Evolutionary conservation across 1,140 invertebrate genomes (phyloP), one percentile per base, ranked within the genome.

Genomic region (Leptonema lineaticorne): DNA sequence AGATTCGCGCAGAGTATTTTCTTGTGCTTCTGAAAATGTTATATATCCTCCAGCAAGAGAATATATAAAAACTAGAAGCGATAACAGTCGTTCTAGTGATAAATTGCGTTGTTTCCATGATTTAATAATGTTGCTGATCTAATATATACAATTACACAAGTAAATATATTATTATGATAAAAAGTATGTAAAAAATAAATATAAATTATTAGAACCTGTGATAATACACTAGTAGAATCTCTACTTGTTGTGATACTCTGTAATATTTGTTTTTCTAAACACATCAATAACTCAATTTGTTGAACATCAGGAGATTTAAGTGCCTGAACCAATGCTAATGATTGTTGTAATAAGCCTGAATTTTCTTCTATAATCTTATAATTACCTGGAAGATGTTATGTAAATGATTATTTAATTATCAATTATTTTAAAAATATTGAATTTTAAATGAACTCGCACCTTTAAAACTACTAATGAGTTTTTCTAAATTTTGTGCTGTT

Each of bases 21-120:
- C 85, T 74, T 86, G 83, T 27, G 81, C 76, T 7, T 76, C 70
- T 8, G 83, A 78, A 74, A 88, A 87, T 4, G 78, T 76, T 20
- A 86, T 81, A 69, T 87, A 84, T 0, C 79, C 83, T 1, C 86
- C 88, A 67, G 80, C 82, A 1, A 89, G 74, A 1, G 88, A 85
- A 72, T 87, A 89, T n/a, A 88, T 76, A 74, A 87, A 81, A 18
- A 88, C 81, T 6, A 89, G 74, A 9, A 90, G 75, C 4, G 83
- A 81, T 3, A 90, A 74, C 2, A 90, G 77, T 74, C 85, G 85
- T 67, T 88, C 86, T 57, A 88, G 77, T 0, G 83, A 76, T 0
- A 89, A 73, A 46, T 82, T 81, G 63, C 82, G 78, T 0, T 84
- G 81, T 69, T 80, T 78, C 30, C 87, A 79, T 7, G 80, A 84